phyloP scores from a whole-genome alignment of 2,797 vertebrate species.

The Kryptopterus vitreolus region DNA sequence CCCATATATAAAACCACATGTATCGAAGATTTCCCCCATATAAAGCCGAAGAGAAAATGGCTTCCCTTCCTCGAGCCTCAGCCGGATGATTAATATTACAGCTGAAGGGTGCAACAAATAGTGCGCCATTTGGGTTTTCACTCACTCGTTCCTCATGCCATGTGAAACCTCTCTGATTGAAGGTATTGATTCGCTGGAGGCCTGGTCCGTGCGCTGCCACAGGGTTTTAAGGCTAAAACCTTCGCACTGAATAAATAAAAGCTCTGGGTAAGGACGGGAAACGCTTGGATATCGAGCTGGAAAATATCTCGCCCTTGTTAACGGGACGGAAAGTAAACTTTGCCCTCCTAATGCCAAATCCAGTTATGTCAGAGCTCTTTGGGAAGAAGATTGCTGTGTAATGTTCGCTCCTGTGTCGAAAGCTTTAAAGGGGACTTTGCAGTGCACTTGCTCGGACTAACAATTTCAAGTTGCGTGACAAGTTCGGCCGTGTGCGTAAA shows the following conservation, averaged over 20 bases:
- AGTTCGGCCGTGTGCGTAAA: neutral
- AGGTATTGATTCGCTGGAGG: constrained; percentile 54
- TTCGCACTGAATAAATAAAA: constrained; percentile 37
- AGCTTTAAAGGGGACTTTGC: neutral
- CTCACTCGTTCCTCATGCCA: constrained; percentile 31
- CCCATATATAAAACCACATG: neutral
- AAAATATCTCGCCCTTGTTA: constrained; percentile 26
- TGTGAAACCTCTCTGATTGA: constrained; percentile 42
- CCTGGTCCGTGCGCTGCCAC: constrained; percentile 35
- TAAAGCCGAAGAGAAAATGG: constrained; percentile 1
- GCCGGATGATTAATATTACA: constrained; percentile 55
- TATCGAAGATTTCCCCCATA: neutral
- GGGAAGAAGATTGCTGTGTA: constrained; percentile 11
- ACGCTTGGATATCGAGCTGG: constrained; percentile 44
- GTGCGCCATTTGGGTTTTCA: constrained; percentile 31
- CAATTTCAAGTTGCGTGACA: neutral
- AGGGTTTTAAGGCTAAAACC: constrained; percentile 47
- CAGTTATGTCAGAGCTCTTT: constrained; percentile 14
- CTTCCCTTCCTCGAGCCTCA: constrained; percentile 14
- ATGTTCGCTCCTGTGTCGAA: neutral
- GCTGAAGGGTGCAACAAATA: constrained; percentile 48
- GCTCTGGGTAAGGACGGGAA: constrained; percentile 2
- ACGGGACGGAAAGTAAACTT: constrained; percentile 50
- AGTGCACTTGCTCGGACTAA: constrained; percentile 12
- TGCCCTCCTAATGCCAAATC: constrained; percentile 41